These are phyloP conservation scores for Hylaeus volcanicus DNA, from an alignment of 1,140 invertebrate species.

Conservation along the genomic window DNA sequence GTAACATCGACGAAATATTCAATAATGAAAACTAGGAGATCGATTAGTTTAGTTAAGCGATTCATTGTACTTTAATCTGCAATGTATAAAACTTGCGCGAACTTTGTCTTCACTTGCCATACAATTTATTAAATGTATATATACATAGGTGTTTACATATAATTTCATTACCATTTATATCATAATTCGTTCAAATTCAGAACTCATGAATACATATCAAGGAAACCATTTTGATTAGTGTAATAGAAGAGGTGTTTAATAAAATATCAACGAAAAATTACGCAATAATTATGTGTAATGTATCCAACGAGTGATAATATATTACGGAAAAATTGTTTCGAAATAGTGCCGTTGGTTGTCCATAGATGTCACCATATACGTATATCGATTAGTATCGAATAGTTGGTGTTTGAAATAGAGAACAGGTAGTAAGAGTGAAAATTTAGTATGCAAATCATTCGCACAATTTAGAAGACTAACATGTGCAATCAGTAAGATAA, in stretches of 20 bases:
- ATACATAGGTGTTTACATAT: not conserved
- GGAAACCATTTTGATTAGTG: not conserved
- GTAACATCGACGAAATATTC: not conserved
- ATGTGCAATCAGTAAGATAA: not conserved
- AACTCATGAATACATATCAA: not conserved
- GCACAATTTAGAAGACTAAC: not conserved
- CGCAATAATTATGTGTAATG: not conserved
- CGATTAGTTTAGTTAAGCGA: conserved; percentile 6
- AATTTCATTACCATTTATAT: not conserved
- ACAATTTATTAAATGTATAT: conserved; percentile 21
- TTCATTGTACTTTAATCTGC: conserved; percentile 5
- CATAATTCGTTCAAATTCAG: not conserved
- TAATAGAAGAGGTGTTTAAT: not conserved
- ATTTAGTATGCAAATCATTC: not conserved
- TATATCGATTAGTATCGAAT: not conserved
- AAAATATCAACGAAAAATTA: not conserved
- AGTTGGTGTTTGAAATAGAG: not conserved
- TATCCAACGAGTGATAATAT: not conserved
- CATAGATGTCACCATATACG: conserved; percentile 13
- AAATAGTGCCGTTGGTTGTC: not conserved
- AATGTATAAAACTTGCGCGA: conserved; percentile 1
- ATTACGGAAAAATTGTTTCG: not conserved
- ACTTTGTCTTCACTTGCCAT: conserved; percentile 16
- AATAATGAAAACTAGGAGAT: conserved; percentile 4
- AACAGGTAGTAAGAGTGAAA: not conserved